Conservation (phyloP, 2,797 vertebrate species). For the Furcifer pardalis region DNA sequence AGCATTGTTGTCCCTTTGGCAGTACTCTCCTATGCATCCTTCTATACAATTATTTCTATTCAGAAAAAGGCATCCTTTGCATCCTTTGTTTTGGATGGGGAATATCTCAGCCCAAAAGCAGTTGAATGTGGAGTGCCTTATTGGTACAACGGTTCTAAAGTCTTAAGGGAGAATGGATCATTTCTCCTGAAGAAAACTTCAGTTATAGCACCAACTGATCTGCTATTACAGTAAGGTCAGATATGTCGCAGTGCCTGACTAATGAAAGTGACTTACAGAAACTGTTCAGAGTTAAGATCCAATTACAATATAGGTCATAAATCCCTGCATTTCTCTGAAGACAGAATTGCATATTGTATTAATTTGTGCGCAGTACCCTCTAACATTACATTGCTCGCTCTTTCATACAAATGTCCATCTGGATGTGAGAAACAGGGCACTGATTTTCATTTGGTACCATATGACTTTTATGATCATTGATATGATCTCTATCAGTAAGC, state of each 20-base stretch:
- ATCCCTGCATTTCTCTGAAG: slow-evolving; percentile 1
- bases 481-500: background rate
- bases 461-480: background rate
- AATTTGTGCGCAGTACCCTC: background rate
- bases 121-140: background rate
- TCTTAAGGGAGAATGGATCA: background rate
- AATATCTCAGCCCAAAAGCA: background rate
- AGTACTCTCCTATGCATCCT: background rate
- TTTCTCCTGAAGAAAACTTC: slow-evolving; percentile 2
- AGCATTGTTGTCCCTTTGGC: background rate
- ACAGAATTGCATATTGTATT: background rate
- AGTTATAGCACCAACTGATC: slow-evolving; percentile 6
- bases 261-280: slow-evolving; percentile 16
- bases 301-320: slow-evolving; percentile 21
- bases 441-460: background rate
- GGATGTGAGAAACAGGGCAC: background rate
- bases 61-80: background rate
- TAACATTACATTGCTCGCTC: background rate
- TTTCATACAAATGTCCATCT: background rate
- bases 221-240: slow-evolving; percentile 22
- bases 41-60: background rate
- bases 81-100: background rate
- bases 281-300: slow-evolving; percentile 12
- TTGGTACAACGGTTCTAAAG: background rate
- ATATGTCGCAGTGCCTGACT: slow-evolving; percentile 15